phyloP scores from a whole-genome alignment of 2,113 vertebrate species.

The Microcebus jonahi region DNA sequence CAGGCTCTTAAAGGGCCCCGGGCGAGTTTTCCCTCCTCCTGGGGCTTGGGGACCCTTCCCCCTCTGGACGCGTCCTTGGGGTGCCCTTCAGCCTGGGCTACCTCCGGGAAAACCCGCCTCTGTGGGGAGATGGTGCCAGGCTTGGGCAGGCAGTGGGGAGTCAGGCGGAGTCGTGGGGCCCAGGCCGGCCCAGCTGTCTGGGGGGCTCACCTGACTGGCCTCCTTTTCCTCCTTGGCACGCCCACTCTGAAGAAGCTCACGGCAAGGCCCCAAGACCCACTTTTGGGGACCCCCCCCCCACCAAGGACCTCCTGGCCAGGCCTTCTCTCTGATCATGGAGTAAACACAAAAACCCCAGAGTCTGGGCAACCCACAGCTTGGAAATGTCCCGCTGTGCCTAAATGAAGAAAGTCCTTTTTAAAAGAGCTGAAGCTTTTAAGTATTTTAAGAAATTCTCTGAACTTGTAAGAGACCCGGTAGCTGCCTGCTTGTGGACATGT shows the following conservation, averaged over 20 bases:
- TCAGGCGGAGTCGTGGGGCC: neutral
- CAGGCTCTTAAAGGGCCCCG: conserved; percentile 30
- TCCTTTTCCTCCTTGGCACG: neutral
- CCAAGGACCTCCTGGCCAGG: neutral
- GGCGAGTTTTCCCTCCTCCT: neutral
- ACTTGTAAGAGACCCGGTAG: neutral
- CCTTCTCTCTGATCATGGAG: neutral
- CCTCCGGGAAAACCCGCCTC: neutral
- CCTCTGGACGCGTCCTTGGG: neutral
- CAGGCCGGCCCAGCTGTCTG: neutral
- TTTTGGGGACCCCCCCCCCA: fast-evolving
- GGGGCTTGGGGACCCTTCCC: neutral
- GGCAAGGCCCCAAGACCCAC: neutral
- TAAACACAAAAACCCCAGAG: neutral
- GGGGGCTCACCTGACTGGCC: fast-evolving
- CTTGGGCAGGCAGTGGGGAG: too few species aligned
- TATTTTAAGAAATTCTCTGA: neutral
- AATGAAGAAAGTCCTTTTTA: neutral
- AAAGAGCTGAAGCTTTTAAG: neutral
- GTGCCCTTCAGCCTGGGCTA: neutral
- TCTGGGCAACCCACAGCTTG: neutral
- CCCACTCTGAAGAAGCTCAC: neutral
- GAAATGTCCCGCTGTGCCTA: neutral
- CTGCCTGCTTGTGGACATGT: neutral
- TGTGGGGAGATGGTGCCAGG: neutral